Evolutionary conservation across 2,797 vertebrate species (phyloP), one percentile per base, ranked within the genome.

Genomic region (Buphagus erythrorhynchus): DNA sequence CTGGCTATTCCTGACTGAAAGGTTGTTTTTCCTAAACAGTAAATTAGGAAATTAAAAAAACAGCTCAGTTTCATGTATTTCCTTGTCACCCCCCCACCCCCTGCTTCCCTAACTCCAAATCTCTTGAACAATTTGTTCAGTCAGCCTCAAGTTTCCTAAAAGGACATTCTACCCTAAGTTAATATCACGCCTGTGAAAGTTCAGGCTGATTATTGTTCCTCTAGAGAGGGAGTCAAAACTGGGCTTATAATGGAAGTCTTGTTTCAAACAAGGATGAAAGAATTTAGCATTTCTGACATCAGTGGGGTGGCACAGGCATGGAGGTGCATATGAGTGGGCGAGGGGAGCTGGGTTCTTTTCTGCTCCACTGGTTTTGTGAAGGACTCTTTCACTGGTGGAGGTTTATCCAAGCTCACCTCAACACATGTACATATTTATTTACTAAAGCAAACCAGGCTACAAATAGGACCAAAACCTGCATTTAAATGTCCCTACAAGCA

Each of bases 191-290:
- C 51, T 88, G 31, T 86, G 77, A 90, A 91, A 87, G 71, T 85
- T 94, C 67, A 88, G 67, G 63, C 93, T 84, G 92, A 90, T 94
- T 90, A 84, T 93, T 96, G 94, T 95, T 90, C 40, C 1, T 90
- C 63, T 89, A 57, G 86, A 88, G 86, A 68, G 51, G 66, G 77
- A 86, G 59, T 96, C 29, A 95, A 90, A 94, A 88, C 78, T 94
- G 0, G 49, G 40, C 63, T 94, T 81, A 92, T 93, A 94, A 95
- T 94, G 92, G 80, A 95, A 33, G 88, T 90, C 88, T 95, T 96
- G 94, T 94, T 93, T 93, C 88, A 84, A 77, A 84, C 46, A 69
- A 88, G 17, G 63, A 78, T 92, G 93, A 89, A 96, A 90, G 92
- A 90, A 90, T 88, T 81, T 73, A 75, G 67, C 69, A 63, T 81